Conservation (phyloP, 2,113 vertebrate species). For the western clawed frog (Xenopus tropicalis) region UCB_Xtro_10.0 CM004444.2:176046501-176047000, state of each 20-base stretch:
- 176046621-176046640: constrained; percentile 10
- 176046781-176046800: constrained; percentile 3
- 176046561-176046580: too few relatives aligned
- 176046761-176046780: constrained; percentile 1
- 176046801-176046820: neutral
- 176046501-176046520: constrained; percentile 18
- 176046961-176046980: neutral
- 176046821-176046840: neutral
- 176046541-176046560: too few relatives aligned
- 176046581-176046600: too few relatives aligned
- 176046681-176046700: neutral
- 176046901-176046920: neutral
- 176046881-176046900: neutral
- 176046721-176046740: too few relatives aligned
- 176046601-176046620: constrained; percentile 13
- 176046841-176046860: neutral
- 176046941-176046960: neutral
- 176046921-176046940: neutral
- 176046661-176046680: neutral
- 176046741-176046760: too few relatives aligned
- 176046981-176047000: neutral
- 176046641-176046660: constrained; percentile 6
- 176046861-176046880: neutral
- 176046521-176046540: too few relatives aligned
- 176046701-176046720: neutral